These are phyloP conservation scores for Heterodera schachtii DNA, from an alignment of 1,140 invertebrate species.

Conservation along the genomic window DNA sequence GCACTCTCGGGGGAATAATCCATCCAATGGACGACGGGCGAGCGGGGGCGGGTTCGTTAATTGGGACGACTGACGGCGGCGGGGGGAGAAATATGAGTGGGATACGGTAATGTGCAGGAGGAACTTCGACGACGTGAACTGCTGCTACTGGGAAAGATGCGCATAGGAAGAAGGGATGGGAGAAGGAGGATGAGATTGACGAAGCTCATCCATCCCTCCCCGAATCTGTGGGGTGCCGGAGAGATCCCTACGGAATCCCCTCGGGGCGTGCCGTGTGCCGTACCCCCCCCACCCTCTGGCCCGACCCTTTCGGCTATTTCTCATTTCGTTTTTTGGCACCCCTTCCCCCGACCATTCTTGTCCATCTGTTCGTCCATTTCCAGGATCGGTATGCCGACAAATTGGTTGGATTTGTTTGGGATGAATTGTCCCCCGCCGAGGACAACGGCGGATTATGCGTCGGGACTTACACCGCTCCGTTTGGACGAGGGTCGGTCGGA, in stretches of 20 bases:
- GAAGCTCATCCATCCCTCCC: neutral
- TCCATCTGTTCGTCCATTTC: neutral
- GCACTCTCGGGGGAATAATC: slow-evolving; percentile 15
- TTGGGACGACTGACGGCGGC: neutral
- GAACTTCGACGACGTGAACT: neutral
- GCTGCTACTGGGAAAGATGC: neutral
- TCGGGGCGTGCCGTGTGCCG: too few relatives aligned
- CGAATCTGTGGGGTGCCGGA: too few relatives aligned
- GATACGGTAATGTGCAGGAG: slow-evolving; percentile 1
- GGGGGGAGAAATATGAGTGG: neutral
- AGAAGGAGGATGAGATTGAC: neutral
- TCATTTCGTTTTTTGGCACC: neutral
- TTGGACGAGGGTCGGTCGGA: neutral
- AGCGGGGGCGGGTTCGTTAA: neutral
- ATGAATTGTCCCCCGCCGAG: neutral
- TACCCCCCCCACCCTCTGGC: neutral
- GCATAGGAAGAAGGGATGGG: neutral
- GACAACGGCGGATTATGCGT: neutral
- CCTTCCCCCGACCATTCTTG: neutral
- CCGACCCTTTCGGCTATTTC: neutral
- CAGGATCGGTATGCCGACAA: neutral
- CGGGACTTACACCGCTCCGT: neutral
- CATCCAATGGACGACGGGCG: neutral
- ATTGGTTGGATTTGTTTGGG: neutral
- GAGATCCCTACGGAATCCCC: too few relatives aligned